These are phyloP conservation scores for Amblyraja radiata DNA, from an alignment of 2,797 vertebrate genomes.

Conservation along the genomic window DNA sequence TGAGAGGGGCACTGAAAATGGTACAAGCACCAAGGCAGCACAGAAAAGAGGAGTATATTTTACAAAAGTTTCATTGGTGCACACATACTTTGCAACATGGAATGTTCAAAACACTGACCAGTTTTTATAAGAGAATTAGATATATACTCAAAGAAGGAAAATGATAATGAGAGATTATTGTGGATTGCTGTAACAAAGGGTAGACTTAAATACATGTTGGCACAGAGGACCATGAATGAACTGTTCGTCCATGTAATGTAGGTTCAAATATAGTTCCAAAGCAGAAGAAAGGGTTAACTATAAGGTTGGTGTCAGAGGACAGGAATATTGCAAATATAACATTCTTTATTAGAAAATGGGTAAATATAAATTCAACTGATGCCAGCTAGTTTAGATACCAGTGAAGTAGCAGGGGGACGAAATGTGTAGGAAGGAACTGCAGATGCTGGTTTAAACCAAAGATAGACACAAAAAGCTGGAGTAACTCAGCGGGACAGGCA, in stretches of 20 bases:
- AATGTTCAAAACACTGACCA: not conserved
- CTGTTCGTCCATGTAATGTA: not conserved
- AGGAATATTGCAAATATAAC: too few species aligned
- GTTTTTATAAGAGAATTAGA: not conserved
- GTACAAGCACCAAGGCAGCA: not conserved
- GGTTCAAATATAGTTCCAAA: not conserved
- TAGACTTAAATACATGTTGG: not conserved
- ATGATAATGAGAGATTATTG: not conserved
- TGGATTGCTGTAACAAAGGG: not conserved
- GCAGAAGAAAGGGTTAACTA: too few species aligned
- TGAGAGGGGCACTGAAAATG: slow-evolving; percentile 35
- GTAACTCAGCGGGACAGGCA: too few species aligned
- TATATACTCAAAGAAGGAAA: not conserved
- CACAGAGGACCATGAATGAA: not conserved
- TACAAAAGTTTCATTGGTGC: not conserved
- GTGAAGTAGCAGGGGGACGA: too few species aligned
- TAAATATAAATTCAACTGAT: too few species aligned
- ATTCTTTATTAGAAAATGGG: too few species aligned
- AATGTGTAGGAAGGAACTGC: too few species aligned
- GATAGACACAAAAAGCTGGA: too few species aligned
- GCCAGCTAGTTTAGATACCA: too few species aligned
- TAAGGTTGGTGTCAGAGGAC: too few species aligned
- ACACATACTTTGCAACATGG: not conserved
- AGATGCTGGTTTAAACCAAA: too few species aligned
- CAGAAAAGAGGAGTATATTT: not conserved